Evolutionary conservation across 2,113 vertebrate species (phyloP).

Genomic region (Podocnemis expansa): DNA sequence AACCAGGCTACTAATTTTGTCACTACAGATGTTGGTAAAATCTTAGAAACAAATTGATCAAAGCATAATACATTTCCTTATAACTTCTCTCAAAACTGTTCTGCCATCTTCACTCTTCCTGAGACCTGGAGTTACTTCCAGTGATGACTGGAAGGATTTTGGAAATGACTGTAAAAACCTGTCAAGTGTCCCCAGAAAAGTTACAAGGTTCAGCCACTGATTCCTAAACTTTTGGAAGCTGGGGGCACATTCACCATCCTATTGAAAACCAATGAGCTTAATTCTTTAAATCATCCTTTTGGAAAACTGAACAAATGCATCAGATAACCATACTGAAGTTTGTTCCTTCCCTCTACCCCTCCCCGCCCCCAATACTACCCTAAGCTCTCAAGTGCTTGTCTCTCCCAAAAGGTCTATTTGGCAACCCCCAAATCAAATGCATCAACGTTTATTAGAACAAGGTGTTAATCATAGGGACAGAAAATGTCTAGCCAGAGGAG

Average conservation of each 20-base stretch:
- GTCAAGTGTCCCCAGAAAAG: background rate
- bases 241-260: background rate
- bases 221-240: background rate
- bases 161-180: background rate
- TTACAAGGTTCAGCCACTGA: background rate
- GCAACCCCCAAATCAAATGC: background rate
- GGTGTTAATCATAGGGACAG: background rate
- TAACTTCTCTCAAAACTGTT: background rate
- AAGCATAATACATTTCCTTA: background rate
- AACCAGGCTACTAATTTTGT: background rate
- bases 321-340: no score
- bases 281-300: background rate
- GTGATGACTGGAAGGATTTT: background rate
- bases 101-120: background rate
- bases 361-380: background rate
- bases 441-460: background rate
- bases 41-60: background rate
- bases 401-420: background rate
- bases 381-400: background rate
- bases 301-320: background rate
- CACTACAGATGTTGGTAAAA: constrained; percentile 3
- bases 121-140: background rate
- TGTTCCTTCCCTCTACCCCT: background rate
- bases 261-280: background rate
- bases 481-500: background rate